phyloP scores from a whole-genome alignment of 37 sponge, comb jelly and placozoan species.

The Hexactinellida sp. region DNA sequence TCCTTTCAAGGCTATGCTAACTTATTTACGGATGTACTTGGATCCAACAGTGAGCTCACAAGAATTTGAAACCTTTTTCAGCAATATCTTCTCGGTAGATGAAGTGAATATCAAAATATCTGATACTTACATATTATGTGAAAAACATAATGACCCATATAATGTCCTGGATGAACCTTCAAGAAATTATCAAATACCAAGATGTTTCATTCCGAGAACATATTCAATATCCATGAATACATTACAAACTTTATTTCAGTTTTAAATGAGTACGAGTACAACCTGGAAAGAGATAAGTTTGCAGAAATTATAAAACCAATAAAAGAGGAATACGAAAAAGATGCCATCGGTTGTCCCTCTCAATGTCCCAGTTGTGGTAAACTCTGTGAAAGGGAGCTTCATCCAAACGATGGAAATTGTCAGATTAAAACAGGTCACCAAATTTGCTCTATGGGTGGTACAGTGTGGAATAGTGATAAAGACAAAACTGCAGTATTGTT shows the following conservation, averaged over 20 bases:
- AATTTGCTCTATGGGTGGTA: neutral
- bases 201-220: neutral
- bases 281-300: neutral
- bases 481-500: neutral
- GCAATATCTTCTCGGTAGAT: neutral
- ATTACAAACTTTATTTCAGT: neutral
- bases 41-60: neutral
- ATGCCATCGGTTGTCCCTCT: neutral
- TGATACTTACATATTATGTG: neutral
- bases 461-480: neutral
- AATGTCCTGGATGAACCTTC: neutral
- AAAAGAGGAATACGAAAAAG: neutral
- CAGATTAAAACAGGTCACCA: neutral
- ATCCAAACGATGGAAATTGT: neutral
- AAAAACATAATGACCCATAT: neutral
- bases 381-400: neutral
- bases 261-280: neutral
- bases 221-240: neutral
- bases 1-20: neutral
- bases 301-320: neutral
- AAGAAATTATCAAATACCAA: neutral
- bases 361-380: conserved; percentile 15
- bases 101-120: neutral
- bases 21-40: neutral
- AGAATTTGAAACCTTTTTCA: neutral